These are phyloP conservation scores for Hucho hucho DNA, from an alignment of 2,113 vertebrate species.

Conservation along the genomic window DNA sequence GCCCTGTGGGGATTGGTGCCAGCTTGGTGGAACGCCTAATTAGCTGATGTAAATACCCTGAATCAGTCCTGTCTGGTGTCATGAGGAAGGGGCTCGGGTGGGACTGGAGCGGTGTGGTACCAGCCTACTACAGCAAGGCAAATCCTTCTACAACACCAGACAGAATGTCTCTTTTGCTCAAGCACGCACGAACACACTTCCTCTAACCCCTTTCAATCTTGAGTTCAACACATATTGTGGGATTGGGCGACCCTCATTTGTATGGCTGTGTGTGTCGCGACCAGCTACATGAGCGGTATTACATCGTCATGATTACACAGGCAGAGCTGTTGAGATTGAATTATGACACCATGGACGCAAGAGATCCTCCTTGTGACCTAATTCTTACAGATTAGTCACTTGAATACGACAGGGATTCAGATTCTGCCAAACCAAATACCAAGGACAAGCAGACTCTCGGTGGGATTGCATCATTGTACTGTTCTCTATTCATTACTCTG, in stretches of 20 bases:
- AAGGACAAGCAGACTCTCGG: not conserved
- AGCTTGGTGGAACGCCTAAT: not conserved
- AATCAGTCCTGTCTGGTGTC: no score
- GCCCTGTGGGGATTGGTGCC: slow-evolving; percentile 22
- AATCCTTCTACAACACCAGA: not conserved
- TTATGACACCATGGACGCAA: not conserved
- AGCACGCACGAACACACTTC: not conserved
- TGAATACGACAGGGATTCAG: not conserved
- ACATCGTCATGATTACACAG: not conserved
- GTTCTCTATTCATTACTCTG: no score
- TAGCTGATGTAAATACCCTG: not conserved
- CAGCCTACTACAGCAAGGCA: no score
- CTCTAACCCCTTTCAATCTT: not conserved
- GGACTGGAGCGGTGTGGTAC: no score
- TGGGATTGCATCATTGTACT: no score
- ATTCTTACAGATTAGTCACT: slow-evolving; percentile 1
- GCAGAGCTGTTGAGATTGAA: not conserved
- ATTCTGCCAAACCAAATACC: not conserved
- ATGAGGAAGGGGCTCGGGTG: no score
- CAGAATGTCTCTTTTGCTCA: not conserved
- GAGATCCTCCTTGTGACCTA: not conserved
- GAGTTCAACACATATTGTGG: not conserved
- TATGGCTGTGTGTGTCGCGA: not conserved
- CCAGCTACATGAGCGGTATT: not conserved
- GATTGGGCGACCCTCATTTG: not conserved